Base-by-base conservation (phyloP, 2,888 invertebrate genomes). In the Drosophila siamana region DNA sequence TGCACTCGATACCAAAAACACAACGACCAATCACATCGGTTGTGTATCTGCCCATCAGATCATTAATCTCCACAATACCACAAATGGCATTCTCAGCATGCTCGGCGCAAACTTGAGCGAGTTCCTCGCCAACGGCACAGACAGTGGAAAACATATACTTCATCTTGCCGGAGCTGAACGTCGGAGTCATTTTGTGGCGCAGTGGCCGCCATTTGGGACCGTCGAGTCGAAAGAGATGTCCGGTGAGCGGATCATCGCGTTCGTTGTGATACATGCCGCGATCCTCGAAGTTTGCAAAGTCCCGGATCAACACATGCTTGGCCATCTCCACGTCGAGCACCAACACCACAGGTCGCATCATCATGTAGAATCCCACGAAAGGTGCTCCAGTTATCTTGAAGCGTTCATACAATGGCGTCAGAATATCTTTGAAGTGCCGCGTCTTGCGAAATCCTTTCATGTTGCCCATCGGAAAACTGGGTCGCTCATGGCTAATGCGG, bases 11-110 rank as follows among this genome's bases (percentile, higher is more conserved):
- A 2, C 93, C 93, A 69, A 93, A 93, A 1, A 91, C 92, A 69
- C 92, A 91, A 11, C 81, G 86, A 1, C 93, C 93, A 51, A 93
- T 93, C 0, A 93, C 92, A 75, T 94, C 93, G 6, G 93, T 92
- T 1, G 93, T 92, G 52, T 91, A 93, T 16, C 92, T 89, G 0
- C 91, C 91, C 56, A 91, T 85, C 0, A 92, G 62, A 22, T 92
- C 92, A 2, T 41, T 22, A 0, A 73, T 52, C 8, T 89, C 89
- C 6, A 83, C 9, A 26, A 88, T 77, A 22, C 77, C 78, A 33
- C 84, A 77, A 30, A 90, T 77, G 1, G 81, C 63, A 41, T 85
- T 90, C 7, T 73, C 78, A 0, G 77, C 46, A 24, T 63, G 7
- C 0, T 83, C 77, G 1, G 36, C 33, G 13, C 79, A 72, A 0